phyloP scores from a whole-genome alignment of 2,113 vertebrate species.

The Mustela lutreola region DNA sequence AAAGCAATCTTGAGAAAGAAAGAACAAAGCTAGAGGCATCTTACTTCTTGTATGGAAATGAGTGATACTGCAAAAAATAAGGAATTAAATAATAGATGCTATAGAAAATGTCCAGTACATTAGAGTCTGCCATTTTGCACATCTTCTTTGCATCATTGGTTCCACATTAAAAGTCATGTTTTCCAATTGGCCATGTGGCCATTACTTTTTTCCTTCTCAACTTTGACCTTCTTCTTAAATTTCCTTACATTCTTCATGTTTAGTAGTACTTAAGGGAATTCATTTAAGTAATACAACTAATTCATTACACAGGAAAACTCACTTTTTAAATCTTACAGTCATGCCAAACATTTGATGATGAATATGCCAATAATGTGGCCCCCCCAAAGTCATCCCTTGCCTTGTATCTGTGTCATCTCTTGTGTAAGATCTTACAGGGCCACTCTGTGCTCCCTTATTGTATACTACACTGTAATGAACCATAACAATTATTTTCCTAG shows the following conservation, averaged over 20 bases:
- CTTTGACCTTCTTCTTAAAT: background rate
- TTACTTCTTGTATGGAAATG: background rate
- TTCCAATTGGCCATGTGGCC: background rate
- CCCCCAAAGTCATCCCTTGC: background rate
- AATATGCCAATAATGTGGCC: background rate
- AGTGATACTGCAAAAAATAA: background rate
- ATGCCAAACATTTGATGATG: background rate
- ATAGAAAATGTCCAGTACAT: background rate
- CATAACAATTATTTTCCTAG: background rate
- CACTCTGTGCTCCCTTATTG: background rate
- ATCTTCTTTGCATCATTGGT: background rate
- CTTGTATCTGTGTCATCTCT: background rate
- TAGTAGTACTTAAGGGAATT: background rate
- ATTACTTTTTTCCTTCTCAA: background rate
- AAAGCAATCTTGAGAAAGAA: background rate
- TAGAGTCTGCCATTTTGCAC: background rate
- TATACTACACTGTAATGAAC: background rate
- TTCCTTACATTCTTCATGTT: slow-evolving; percentile 8
- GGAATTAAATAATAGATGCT: background rate
- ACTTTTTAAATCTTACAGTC: background rate
- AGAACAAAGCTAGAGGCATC: background rate
- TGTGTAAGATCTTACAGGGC: background rate
- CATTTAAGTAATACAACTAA: background rate
- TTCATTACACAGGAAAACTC: background rate
- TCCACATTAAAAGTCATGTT: background rate